Base-by-base conservation (phyloP, 2,888 invertebrate genomes). In the Amblyjoppa fuscipennis region DNA sequence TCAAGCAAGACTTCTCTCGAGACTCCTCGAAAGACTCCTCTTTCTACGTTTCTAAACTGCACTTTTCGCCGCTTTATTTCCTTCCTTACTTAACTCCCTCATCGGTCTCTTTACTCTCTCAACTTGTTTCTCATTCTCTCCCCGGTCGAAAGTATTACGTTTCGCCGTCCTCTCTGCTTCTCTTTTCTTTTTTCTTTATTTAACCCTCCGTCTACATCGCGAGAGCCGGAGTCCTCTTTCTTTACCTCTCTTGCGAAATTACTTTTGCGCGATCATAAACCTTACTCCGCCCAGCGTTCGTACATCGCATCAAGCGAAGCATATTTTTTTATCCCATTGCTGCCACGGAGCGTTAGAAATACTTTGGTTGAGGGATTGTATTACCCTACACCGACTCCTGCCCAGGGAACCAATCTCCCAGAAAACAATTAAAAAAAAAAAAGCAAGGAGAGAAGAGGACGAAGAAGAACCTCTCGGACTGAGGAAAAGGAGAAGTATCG, bases 331-430 rank as follows among this genome's bases (percentile, higher is more conserved):
- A 82, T 82, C 68, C 79, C n/a, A 66, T 51, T n/a, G 51, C 61
- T 61, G 69, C 49, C 16, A 31, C 61, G 59, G 74, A 70, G 68
- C 70, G 84, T 84, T 86, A 87, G 81, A 66, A 78, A 83, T 82
- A 77, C 69, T 64, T 77, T 74, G 83, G 77, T 77, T 83, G 81
- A 80, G 64, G 82, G 80, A 84, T 88, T 74, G 86, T 70, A 68
- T 85, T 74, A 84, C 69, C 53, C 81, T 64, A 76, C 73, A 69
- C 74, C 45, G 34, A 41, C 75, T 69, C 34, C 45, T 66, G 85
- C 74, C 88, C 81, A 71, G 84, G 81, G 86, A 91, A 81, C 88
- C 90, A 90, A 92, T 91, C 89, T 89, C 87, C 70, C 87, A 76
- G 83, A 84, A 89, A 90, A 91, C 89, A 90, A 90, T 90, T 76